A percentile compares a stretch with the other conserved stretches of the same genome.
Conservation (phyloP, 64 coral and sea anemone species). For the Acropora yongei region DNA sequence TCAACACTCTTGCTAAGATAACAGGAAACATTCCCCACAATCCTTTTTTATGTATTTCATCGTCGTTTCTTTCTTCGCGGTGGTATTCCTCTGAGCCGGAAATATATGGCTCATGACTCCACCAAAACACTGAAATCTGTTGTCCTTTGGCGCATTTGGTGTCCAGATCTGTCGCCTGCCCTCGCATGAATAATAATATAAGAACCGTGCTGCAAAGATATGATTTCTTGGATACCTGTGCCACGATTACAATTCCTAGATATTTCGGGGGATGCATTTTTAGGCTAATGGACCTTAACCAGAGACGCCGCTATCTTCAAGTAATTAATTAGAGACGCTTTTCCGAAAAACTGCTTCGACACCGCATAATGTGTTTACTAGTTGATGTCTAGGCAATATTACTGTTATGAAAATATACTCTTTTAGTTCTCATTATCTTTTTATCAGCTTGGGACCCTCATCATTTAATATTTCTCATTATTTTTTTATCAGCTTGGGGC, state of each 20-base stretch:
- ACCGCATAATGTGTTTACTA: no score
- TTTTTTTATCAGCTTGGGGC: no score
- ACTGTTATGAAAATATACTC: no score
- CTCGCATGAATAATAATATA: conserved; percentile 13
- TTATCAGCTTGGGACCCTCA: no score
- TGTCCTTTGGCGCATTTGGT: conserved; percentile 34
- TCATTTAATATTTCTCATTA: no score
- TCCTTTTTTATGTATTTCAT: not conserved
- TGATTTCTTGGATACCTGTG: not conserved
- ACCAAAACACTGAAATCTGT: conserved; percentile 56
- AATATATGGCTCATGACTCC: conserved; percentile 78
- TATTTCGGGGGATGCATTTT: no score
- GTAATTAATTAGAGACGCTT: no score
- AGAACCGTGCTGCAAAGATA: not conserved
- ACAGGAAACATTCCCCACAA: conserved; percentile 69
- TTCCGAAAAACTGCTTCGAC: no score
- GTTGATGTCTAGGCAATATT: no score
- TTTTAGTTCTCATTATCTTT: no score
- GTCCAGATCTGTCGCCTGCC: conserved; percentile 10
- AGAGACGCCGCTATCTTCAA: no score
- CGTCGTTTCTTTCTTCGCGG: not conserved
- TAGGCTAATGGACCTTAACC: no score
- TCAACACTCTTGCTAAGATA: conserved; percentile 47
- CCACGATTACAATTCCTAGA: not conserved
- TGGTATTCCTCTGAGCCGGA: conserved; percentile 14